A percentile compares a stretch with the other conserved stretches of the same genome.
phyloP scores from a whole-genome alignment of 2,797 vertebrate genomes.

The Macroramphosus scolopax region DNA sequence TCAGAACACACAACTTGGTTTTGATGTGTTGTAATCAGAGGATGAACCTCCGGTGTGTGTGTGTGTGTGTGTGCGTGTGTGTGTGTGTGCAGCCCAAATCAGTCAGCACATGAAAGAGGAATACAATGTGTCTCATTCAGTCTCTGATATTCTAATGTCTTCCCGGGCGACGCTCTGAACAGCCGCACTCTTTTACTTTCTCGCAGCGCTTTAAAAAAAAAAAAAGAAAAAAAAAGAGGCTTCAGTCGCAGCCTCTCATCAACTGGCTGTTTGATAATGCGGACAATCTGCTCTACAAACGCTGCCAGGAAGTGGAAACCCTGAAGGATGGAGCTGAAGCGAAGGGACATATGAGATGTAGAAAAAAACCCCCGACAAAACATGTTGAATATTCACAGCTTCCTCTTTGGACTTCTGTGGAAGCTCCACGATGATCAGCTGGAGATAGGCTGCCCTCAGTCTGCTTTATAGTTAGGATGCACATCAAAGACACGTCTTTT shows the following conservation, averaged over 20 bases:
- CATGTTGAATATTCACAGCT: constrained; percentile 34
- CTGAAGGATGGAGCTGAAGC: constrained; percentile 23
- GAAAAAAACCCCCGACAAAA: too few relatives aligned
- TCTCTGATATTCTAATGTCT: constrained; percentile 69
- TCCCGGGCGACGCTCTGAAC: constrained; percentile 50
- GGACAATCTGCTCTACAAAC: constrained; percentile 22
- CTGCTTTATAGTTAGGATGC: not conserved
- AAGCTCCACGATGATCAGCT: constrained; percentile 10
- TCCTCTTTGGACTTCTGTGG: constrained; percentile 7
- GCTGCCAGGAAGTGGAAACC: constrained; percentile 15
- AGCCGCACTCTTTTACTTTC: constrained; percentile 9
- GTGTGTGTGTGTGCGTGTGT: too few relatives aligned
- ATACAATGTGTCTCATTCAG: constrained; percentile 13
- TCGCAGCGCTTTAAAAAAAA: constrained; percentile 14
- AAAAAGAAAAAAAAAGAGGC: not conserved
- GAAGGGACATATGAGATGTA: constrained; percentile 4
- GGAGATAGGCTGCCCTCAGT: constrained; percentile 3
- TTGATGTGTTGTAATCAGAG: too few relatives aligned
- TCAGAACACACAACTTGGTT: too few relatives aligned
- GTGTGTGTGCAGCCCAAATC: too few relatives aligned
- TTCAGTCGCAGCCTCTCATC: constrained; percentile 28
- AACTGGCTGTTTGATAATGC: constrained; percentile 40
- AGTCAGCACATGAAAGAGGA: constrained; percentile 57
- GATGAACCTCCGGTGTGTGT: too few relatives aligned
- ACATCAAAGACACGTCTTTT: constrained; percentile 6